These are phyloP conservation scores for Gasterosteus aculeatus DNA, from an alignment of 2,113 vertebrate species.

Conservation along the genomic window DNA sequence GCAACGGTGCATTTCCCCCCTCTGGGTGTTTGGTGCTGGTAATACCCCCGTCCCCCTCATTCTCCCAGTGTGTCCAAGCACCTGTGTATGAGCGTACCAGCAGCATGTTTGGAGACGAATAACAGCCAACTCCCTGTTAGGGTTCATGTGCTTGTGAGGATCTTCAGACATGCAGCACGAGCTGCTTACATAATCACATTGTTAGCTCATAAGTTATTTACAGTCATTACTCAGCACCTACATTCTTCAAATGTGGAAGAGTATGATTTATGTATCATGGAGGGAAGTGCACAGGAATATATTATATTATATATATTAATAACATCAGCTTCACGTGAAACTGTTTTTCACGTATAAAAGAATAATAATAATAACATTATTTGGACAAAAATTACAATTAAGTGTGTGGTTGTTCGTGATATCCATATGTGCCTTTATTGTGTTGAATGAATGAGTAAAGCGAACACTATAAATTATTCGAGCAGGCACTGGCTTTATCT, in stretches of 20 bases:
- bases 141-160: slow-evolving; percentile 28
- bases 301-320: background rate
- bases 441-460: slow-evolving; percentile 15
- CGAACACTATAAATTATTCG: slow-evolving; percentile 25
- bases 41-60: background rate
- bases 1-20: background rate
- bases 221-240: slow-evolving; percentile 11
- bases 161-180: slow-evolving; percentile 26
- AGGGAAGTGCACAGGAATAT: background rate
- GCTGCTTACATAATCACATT: slow-evolving; percentile 52
- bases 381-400: background rate
- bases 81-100: slow-evolving; percentile 25
- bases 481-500: slow-evolving; percentile 42
- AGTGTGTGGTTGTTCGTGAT: background rate
- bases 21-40: background rate
- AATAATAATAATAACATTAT: background rate
- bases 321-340: background rate
- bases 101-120: slow-evolving; percentile 49
- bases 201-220: slow-evolving; percentile 38
- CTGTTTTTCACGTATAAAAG: too few relatives aligned
- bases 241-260: background rate
- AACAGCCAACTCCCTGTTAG: slow-evolving; percentile 37
- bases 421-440: background rate
- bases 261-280: background rate
- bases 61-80: background rate